Base-by-base conservation (phyloP, 1,140 invertebrate species). In the Saxidomus purpurata region DNA sequence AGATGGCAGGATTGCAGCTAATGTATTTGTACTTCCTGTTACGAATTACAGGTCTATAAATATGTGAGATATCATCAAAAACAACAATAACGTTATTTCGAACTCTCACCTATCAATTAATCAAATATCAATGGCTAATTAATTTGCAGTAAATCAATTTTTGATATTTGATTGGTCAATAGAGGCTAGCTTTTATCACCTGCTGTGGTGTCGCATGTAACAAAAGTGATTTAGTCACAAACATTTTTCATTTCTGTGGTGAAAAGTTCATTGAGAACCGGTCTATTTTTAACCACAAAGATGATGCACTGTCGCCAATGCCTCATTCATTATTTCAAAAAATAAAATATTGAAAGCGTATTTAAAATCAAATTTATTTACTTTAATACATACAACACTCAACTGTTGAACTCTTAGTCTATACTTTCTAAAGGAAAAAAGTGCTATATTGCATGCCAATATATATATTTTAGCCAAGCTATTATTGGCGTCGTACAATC, bases 71-170 rank as follows among this genome's bases (percentile, higher is more conserved):
- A 71, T 38, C 67, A 71, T 71, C 67, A 22, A 19, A 31, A 38
- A 71, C 22, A 71, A 71, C 67, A 38, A 71, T 71, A 71, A 71
- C 36, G 38, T 40, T 71, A 71, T 71, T 71, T 71, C 22, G 38
- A 71, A 71, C 9, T 71, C 34, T 71, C 67, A 1, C 1, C 31
- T 38, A 71, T 38, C 67, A 71, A 71, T 71, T 71, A 71, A 71
- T 71, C 67, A 71, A 36, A 71, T 19, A 6, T 71, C 34, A 71
- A 13, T 38, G 34, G 31, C 13, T n/a, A 71, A 71, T 71, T 40
- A 71, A 19, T 38, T 38, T 71, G 67, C 11, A 71, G 34, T 36
- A 71, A 38, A 71, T 71, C 67, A 71, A 71, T 38, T 38, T 28
- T 15, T 38, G 34, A 31, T 31, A 71, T 71, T 34, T 40, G 67